Base-by-base conservation (phyloP, 2,797 vertebrate genomes). In the Danio choprae region DNA sequence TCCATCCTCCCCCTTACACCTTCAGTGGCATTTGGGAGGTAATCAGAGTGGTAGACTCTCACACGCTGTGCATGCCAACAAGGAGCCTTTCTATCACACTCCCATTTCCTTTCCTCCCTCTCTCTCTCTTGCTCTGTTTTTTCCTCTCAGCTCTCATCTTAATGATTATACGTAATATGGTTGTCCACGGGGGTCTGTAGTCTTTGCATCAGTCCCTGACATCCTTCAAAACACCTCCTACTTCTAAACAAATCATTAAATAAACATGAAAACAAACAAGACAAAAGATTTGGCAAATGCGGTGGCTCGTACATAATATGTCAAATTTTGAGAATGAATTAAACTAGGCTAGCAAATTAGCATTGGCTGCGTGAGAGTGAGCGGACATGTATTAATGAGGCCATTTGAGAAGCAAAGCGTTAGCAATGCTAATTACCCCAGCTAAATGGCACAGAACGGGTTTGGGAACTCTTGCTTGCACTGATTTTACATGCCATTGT, bases 11-110 rank as follows among this genome's bases (percentile, higher is more conserved):
- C 22, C 63, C 58, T 55, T 44, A 62, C 38, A 71, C 48, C 20
- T 36, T 62, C 53, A 74, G 55, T 81, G 79, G 69, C 75, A 84
- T 84, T 84, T 79, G 60, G 40, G 51, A 63, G 65, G 72, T 74
- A 81, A 84, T 78, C 74, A 73, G 70, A 65, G 65, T 60, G 51
- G 63, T 60, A 75, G 75, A 63, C 55, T 78, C 58, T 55, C 20
- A 50, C 59, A 59, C 6, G 36, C 62, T 84, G 50, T 80, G 82
- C 72, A 84, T 81, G 67, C 50, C 74, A 84, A 77, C 29, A 77
- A 76, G 74, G 20, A 64, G 43, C 38, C 55, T 60, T 77, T 82
- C 44, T 50, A 15, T 20, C 44, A 67, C 15, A 44, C 22, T 53
- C 36, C 10, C 22, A 51, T 20, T 65, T 62, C 51, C 22, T 81